Evolutionary conservation across 2,888 invertebrate genomes (phyloP), one percentile per base, ranked within the genome.

Genomic region (Marronus borbonicus): DNA sequence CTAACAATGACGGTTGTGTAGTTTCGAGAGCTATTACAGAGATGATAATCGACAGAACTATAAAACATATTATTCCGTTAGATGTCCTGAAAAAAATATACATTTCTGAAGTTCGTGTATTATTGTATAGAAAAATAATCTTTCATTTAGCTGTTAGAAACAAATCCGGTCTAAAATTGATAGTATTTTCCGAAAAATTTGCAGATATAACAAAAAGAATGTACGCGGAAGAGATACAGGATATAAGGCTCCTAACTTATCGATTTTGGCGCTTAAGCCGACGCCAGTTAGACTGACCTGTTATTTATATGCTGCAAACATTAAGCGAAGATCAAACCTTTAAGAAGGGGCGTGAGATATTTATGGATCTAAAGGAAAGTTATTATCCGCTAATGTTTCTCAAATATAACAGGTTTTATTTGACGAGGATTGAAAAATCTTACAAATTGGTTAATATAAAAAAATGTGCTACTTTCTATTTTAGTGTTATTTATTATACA

Each of bases 201-300:
- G 20, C 62, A 31, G 14, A 62, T 20, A 58, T 10, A 7, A 58
- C 17, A 2, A 24, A 60, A 12, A 31, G 28, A 28, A 62, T n/a
- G 28, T 2, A 60, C 0, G 28, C 24, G 28, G 4, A 14, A 62
- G 28, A 28, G 31, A 62, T 28, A 31, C 62, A 28, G 31, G 14
- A 62, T 24, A 1, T 62, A 3, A 1, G 28, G 28, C 62, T 62
- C 62, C 62, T 62, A 10, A 62, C 4, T 31, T 62, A 62, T 62
- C 28, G 62, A 62, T 62, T 62, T 62, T 14, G 12, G 4, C 62
- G 8, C 14, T 10, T 2, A 62, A 31, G 28, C 31, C 12, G 62
- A 31, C 62, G 62, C 62, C 62, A 62, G 28, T 12, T 28, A 28
- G 62, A 31, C 62, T 62, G 62, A 28, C 62, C 24, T 28, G 10